phyloP scores from a whole-genome alignment of 2,113 vertebrate species.

The Hemibagrus wyckioides region DNA sequence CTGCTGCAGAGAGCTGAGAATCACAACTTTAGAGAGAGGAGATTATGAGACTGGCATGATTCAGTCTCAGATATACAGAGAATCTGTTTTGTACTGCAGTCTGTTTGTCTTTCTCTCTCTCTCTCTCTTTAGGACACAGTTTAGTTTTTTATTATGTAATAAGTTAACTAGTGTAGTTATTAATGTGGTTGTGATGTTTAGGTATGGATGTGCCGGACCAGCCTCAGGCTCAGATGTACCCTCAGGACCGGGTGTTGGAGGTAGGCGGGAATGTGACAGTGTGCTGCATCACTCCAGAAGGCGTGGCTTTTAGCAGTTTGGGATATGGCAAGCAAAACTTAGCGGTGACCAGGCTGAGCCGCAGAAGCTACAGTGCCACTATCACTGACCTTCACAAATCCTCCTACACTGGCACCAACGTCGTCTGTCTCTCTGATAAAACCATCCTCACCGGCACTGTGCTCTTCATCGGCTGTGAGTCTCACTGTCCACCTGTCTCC shows the following conservation, averaged over 20 bases:
- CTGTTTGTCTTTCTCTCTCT: not conserved
- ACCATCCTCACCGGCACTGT: conserved; percentile 46
- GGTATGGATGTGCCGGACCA: conserved; percentile 62
- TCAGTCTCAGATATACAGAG: not conserved
- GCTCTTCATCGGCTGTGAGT: conserved; percentile 76
- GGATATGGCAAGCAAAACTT: not conserved
- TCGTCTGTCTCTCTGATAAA: conserved; percentile 26
- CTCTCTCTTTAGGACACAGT: not conserved
- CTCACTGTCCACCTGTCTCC: not conserved
- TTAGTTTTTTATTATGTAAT: not conserved
- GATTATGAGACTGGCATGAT: not conserved
- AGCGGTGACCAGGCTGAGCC: conserved; percentile 60
- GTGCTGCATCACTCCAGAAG: conserved; percentile 64
- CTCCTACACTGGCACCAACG: conserved; percentile 54
- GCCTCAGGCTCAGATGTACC: conserved; percentile 49
- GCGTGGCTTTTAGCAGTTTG: not conserved
- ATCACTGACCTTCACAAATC: conserved; percentile 50
- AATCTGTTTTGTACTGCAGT: not conserved
- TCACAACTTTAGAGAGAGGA: too few species aligned
- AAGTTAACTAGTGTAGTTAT: not conserved
- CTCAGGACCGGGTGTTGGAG: conserved; percentile 52
- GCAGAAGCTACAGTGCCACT: conserved; percentile 62
- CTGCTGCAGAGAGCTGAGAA: too few species aligned
- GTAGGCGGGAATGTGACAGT: conserved; percentile 61
- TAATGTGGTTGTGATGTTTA: conserved; percentile 36